Conservation (phyloP, 1,140 invertebrate genomes). For the Drosophila sucinea region DNA sequence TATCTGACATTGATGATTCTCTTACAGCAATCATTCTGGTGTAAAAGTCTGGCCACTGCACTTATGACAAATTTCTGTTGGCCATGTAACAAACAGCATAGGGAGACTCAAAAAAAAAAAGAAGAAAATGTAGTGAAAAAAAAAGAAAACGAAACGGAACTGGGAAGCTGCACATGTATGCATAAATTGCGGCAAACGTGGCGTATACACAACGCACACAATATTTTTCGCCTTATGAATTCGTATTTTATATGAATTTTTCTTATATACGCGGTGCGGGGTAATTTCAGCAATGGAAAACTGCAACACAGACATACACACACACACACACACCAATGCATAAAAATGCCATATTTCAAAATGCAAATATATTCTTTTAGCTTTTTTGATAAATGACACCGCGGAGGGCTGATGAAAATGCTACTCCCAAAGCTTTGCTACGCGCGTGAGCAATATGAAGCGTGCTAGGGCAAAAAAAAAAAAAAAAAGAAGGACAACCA, state of each 20-base stretch:
- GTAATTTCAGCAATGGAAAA: slow-evolving; percentile 69
- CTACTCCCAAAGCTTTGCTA: slow-evolving; percentile 37
- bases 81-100: slow-evolving; percentile 40
- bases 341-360: slow-evolving; percentile 81
- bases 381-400: slow-evolving; percentile 81
- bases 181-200: slow-evolving; percentile 76
- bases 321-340: slow-evolving; percentile 69
- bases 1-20: slow-evolving; percentile 4
- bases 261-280: slow-evolving; percentile 25
- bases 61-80: slow-evolving; percentile 40
- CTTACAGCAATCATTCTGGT: slow-evolving; percentile 16
- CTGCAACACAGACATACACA: slow-evolving; percentile 57
- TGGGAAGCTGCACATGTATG: slow-evolving; percentile 50
- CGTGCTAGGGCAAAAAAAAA: slow-evolving; percentile 48
- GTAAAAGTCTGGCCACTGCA: slow-evolving; percentile 45
- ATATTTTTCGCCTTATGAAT: slow-evolving; percentile 81
- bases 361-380: slow-evolving; percentile 81
- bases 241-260: slow-evolving; percentile 79
- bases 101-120: slow-evolving; percentile 4
- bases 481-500: neutral
- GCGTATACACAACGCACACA: slow-evolving; percentile 71
- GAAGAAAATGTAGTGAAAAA: neutral
- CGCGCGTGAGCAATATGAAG: slow-evolving; percentile 73
- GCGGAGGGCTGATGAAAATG: slow-evolving; percentile 79
- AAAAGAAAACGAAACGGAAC: neutral